Base-by-base conservation (phyloP, 2,888 invertebrate genomes). In the Slavum lentiscoides region DNA sequence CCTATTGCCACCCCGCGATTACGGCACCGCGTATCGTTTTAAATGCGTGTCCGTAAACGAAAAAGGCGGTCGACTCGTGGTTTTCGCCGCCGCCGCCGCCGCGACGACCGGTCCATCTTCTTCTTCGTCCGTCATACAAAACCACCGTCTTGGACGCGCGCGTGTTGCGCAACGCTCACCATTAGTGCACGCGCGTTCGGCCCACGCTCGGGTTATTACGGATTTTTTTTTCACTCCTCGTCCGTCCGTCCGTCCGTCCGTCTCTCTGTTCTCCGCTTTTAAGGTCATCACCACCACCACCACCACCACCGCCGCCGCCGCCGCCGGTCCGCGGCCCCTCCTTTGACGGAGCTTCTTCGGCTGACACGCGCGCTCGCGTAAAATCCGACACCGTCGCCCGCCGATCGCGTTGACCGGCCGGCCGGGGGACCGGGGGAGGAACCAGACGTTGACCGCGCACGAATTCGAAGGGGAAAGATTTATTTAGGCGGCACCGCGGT, bases 201-300 rank as follows among this genome's bases (percentile, higher is more conserved):
- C 77, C 80, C 80, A 72, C 80, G 80, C 72, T 72, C 72, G 30
- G 70, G 58, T 80, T 72, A 55, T 80, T 66, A 55, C 61, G 30
- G 17, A 68, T 70, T 64, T 62, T 59, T 64, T 21, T 72, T 53
- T 59, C 11, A 39, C 61, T 69, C 67, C 67, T 21, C 53, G 43
- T 49, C 64, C 21, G 15, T 53, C 61, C 21, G 17, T 39, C 49
- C n/a, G n/a, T n/a, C n/a, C n/a, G n/a, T n/a, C n/a, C n/a, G n/a
- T 68, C 58, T 68, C 30, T 55, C 55, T 61, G 53, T 73, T 55
- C 15, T 39, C 39, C 59, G 49, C 13, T 49, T 7, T 67, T 69
- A 77, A 77, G 64, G 64, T 80, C 72, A 58, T 21, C 72, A 66
- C 64, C 30, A 4, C 30, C 30, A 30, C 30, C 30, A 30, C 30